phyloP scores from a whole-genome alignment of 2,113 vertebrate species.

The Atrichornis clamosus region DNA sequence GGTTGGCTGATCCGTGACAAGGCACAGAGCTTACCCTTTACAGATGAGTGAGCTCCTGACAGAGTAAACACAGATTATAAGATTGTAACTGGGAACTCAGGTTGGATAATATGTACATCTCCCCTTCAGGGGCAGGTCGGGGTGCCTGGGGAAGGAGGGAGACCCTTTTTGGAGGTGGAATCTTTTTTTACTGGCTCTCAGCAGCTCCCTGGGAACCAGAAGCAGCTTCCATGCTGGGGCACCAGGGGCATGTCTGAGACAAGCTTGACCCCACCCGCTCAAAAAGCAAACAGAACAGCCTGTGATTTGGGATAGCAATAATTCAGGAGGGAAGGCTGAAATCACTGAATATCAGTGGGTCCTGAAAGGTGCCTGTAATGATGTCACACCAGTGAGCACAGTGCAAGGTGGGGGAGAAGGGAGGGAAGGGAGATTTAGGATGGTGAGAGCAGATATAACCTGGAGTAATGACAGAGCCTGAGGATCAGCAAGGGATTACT shows the following conservation, averaged over 20 bases:
- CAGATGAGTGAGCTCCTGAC: not conserved
- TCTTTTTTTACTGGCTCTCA: not conserved
- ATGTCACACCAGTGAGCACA: not conserved
- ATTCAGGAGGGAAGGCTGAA: conserved; percentile 2
- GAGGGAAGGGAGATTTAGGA: not conserved
- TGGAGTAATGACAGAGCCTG: not conserved
- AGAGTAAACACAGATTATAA: not conserved
- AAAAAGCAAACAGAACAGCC: not conserved
- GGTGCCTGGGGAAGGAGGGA: not conserved
- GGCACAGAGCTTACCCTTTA: not conserved
- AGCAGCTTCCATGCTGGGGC: not conserved
- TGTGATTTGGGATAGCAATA: not conserved
- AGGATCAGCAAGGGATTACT: not conserved
- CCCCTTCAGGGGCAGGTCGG: not conserved
- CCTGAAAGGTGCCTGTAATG: not conserved
- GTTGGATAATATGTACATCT: not conserved
- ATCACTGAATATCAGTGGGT: not conserved
- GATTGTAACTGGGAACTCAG: not conserved
- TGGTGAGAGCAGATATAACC: not conserved
- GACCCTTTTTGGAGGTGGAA: not conserved
- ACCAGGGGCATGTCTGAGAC: not conserved
- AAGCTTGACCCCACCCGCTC: not conserved
- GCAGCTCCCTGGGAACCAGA: not conserved
- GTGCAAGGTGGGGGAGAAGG: not conserved
- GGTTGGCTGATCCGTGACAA: not conserved